Conservation (phyloP, 2,797 vertebrate species). For the Avahi laniger region DNA sequence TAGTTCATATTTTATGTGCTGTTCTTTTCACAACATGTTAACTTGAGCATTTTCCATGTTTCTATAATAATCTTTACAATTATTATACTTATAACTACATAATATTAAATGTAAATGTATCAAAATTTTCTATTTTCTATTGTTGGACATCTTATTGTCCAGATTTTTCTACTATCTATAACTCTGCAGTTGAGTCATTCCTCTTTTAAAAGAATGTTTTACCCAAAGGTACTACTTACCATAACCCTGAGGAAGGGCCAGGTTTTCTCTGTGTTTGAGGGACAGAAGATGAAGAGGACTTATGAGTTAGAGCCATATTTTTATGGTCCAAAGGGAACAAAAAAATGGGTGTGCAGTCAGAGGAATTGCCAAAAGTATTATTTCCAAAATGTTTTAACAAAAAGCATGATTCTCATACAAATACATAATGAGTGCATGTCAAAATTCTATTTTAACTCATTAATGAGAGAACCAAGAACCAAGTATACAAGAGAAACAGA, state of each 20-base stretch:
- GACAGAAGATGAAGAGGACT: neutral
- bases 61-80: neutral
- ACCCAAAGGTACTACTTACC: neutral
- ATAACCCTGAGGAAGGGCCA: neutral
- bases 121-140: neutral
- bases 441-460: neutral
- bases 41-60: neutral
- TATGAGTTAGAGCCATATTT: neutral
- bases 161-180: neutral
- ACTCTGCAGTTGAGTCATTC: neutral
- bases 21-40: neutral
- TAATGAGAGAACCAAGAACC: constrained; percentile 9
- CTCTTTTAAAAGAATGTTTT: neutral
- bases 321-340: neutral
- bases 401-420: neutral
- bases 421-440: neutral
- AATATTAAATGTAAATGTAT: neutral
- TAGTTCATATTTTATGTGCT: neutral
- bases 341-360: neutral
- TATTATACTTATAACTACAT: neutral
- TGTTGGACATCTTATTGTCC: neutral
- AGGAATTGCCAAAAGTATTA: neutral
- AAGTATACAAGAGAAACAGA: neutral
- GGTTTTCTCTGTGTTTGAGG: neutral
- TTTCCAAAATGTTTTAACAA: neutral